These are phyloP conservation scores for Dione juno DNA, from an alignment of 2,888 invertebrate species.

Conservation along the genomic window DNA sequence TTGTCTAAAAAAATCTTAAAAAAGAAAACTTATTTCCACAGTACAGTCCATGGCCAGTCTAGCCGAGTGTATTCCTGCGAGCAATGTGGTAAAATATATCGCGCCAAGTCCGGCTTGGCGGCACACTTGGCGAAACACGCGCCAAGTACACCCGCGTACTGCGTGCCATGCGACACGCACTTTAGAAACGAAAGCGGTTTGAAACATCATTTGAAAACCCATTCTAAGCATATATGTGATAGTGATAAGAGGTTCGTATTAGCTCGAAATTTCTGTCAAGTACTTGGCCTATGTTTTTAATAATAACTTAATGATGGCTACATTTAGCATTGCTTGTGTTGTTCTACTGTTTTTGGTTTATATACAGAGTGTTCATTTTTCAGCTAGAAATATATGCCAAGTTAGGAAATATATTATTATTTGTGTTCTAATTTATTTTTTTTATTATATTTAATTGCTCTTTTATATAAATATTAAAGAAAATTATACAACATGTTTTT, in stretches of 20 bases:
- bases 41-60: constrained; percentile 48
- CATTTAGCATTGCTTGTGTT: too few species aligned
- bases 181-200: constrained; percentile 54
- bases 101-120: constrained; percentile 44
- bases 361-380: too few species aligned
- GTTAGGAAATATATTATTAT: too few species aligned
- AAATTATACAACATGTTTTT: background rate
- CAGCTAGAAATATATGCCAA: too few species aligned
- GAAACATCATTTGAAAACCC: constrained; percentile 58
- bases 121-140: constrained; percentile 48
- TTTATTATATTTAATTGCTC: too few species aligned
- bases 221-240: constrained; percentile 58
- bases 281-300: too few species aligned
- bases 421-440: background rate
- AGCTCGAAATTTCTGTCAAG: too few species aligned
- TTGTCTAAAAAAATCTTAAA: too few species aligned
- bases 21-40: constrained; percentile 19
- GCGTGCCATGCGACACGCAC: constrained; percentile 47
- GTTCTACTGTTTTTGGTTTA: too few species aligned
- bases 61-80: constrained; percentile 43
- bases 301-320: too few species aligned
- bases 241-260: constrained; percentile 56
- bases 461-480: too few species aligned
- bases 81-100: constrained; percentile 48
- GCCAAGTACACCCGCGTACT: constrained; percentile 47